Base-by-base conservation (phyloP, 2,797 vertebrate genomes). In the Acanthis flammea region DNA sequence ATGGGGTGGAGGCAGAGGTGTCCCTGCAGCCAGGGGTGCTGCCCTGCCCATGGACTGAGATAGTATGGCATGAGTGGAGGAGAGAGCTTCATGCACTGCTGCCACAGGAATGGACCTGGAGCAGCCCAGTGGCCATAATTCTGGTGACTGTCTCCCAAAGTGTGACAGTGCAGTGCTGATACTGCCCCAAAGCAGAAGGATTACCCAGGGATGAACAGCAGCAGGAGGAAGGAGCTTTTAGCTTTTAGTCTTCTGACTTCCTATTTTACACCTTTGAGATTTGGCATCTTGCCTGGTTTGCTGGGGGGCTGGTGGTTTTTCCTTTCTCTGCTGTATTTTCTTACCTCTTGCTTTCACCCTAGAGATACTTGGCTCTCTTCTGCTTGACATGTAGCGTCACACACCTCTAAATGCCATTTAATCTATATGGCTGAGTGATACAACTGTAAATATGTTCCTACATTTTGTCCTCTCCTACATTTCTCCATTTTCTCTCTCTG, bases 11-110 rank as follows among this genome's bases (percentile, higher is more conserved):
- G 4, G 6, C 33, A 79, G 72, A 44, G 28, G 21, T 61, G 73
- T 12, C 41, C 51, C 54, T 50, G 58, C 66, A 60, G 63, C 45
- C 50, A 33, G 28, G 37, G 53, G 19, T 21, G 51, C 51, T 54
- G 31, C 14, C 44, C 37, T 63, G 17, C 2, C 0, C 3, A 1
- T 42, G 61, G n/a, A 28, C 75, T 74, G 61, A 57, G 61, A 23
- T 1, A 3, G 24, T 1, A 5, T 1, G 5, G 31, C 31, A 7
- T 0, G 2, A 51, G 11, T 3, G 0, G 14, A 33, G 67, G 18
- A 67, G 35, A 39, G 41, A 53, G 41, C 58, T 24, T 27, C 22
- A 3, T 2, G 27, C 47, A 12, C 27, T 17, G 54, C 33, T 51
- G 77, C 47, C 57, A 18, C 39, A 44, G 39, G 57, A 66, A 31